Evolutionary conservation across 2,888 invertebrate genomes (phyloP).

Genomic region (Coecobrya sp.): DNA sequence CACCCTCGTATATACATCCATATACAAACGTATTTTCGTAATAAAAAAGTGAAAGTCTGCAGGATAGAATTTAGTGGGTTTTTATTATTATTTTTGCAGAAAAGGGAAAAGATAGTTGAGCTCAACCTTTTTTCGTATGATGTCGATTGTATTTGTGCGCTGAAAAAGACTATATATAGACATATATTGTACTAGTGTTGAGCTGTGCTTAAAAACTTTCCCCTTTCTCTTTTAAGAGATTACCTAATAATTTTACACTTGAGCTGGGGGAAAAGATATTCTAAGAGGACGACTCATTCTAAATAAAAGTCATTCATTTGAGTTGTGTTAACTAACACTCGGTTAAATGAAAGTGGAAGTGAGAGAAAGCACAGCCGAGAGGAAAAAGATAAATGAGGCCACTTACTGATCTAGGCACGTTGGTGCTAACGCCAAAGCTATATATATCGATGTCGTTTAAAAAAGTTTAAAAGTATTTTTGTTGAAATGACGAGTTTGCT

Average conservation of each 20-base stretch:
- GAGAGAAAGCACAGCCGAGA: neutral
- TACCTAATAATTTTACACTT: neutral
- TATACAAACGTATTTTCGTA: neutral
- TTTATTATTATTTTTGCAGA: neutral
- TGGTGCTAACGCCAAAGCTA: neutral
- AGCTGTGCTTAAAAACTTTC: constrained; percentile 40
- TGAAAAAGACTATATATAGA: too few relatives aligned
- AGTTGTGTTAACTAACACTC: neutral
- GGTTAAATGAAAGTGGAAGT: neutral
- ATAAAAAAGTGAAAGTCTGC: neutral
- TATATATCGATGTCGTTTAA: neutral
- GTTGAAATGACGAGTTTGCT: neutral
- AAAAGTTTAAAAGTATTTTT: neutral
- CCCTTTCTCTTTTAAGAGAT: neutral
- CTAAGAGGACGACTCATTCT: neutral
- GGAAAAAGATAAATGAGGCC: neutral
- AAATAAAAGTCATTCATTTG: too few relatives aligned
- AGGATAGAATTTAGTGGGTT: neutral
- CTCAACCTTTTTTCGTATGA: too few relatives aligned
- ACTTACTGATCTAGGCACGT: neutral
- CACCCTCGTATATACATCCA: constrained; percentile 30
- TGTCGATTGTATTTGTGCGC: constrained; percentile 23
- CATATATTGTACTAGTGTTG: too few relatives aligned
- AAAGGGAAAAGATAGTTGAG: neutral
- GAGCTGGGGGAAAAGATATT: neutral